These are phyloP conservation scores for Clarias laeviceps DNA, from an alignment of 2,797 vertebrate genomes.

Conservation along the genomic window DNA sequence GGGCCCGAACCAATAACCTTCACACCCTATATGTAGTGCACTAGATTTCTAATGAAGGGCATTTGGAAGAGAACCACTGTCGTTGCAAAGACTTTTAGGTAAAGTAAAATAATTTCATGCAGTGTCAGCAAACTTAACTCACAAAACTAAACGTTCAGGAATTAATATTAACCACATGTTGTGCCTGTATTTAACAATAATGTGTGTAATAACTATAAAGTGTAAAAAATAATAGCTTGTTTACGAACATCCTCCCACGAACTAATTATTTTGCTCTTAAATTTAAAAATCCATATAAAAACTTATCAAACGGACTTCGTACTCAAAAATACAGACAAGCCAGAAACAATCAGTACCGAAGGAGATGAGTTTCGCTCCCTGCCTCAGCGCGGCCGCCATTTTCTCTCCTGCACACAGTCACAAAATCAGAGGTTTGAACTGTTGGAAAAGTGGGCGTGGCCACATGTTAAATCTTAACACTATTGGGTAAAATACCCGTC, in stretches of 20 bases:
- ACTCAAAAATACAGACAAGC: not conserved
- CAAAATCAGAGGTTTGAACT: accelerated
- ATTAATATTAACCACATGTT: too few relatives aligned
- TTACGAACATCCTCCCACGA: not conserved
- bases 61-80: not conserved
- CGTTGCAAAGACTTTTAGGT: not conserved
- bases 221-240: not conserved
- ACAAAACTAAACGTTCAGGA: not conserved
- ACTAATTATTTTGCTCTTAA: not conserved
- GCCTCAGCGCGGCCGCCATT: slow-evolving; percentile 46
- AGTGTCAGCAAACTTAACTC: not conserved
- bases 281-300: not conserved
- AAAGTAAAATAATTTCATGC: not conserved
- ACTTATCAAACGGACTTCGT: not conserved
- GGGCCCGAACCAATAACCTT: not conserved
- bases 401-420: not conserved
- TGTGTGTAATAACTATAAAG: not conserved
- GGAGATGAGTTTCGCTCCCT: not conserved
- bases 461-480: too few relatives aligned
- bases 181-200: too few relatives aligned
- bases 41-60: not conserved
- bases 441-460: not conserved
- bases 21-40: not conserved
- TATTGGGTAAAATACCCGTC: slow-evolving; percentile 1
- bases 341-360: not conserved